Percentiles rank a stretch among this genome's conserved stretches.
Evolutionary conservation across 2,797 vertebrate species (phyloP).

Genomic region (Acestrorhynchus altus): DNA sequence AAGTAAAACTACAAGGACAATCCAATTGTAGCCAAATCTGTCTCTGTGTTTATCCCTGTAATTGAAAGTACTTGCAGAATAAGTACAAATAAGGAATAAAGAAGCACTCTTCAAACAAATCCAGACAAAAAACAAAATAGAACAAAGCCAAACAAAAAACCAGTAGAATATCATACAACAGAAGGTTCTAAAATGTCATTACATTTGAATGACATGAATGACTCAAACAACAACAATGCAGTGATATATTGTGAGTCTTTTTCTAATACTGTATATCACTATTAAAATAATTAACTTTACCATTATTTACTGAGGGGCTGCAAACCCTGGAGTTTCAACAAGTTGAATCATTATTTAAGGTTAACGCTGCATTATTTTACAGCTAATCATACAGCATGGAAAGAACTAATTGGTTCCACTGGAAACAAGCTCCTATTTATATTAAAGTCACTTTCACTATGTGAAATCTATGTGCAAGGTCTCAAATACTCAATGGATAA

Average conservation of each 20-base stretch:
- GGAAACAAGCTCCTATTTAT: conserved; percentile 43
- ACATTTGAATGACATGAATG: not conserved
- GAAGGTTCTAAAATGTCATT: too few species aligned
- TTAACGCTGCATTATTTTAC: conserved; percentile 47
- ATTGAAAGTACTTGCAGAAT: not conserved
- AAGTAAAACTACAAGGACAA: not conserved
- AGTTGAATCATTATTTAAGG: conserved; percentile 38
- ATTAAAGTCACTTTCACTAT: conserved; percentile 41
- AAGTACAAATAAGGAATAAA: not conserved
- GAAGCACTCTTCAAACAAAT: not conserved
- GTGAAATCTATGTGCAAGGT: conserved; percentile 18
- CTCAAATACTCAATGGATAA: conserved; percentile 26
- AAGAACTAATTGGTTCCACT: conserved; percentile 53
- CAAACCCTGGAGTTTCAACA: conserved; percentile 28
- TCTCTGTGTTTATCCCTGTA: not conserved
- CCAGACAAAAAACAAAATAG: too few species aligned
- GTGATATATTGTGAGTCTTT: conserved; percentile 4
- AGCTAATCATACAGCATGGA: conserved; percentile 52
- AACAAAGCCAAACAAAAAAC: too few species aligned
- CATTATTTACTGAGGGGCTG: conserved; percentile 18
- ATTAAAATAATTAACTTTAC: conserved; percentile 23
- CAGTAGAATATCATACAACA: not conserved
- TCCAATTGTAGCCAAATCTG: not conserved
- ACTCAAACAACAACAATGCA: not conserved
- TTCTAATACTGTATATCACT: conserved; percentile 16